phyloP scores from a whole-genome alignment of 2,888 invertebrate species.

The Leistus spinibarbis region DNA sequence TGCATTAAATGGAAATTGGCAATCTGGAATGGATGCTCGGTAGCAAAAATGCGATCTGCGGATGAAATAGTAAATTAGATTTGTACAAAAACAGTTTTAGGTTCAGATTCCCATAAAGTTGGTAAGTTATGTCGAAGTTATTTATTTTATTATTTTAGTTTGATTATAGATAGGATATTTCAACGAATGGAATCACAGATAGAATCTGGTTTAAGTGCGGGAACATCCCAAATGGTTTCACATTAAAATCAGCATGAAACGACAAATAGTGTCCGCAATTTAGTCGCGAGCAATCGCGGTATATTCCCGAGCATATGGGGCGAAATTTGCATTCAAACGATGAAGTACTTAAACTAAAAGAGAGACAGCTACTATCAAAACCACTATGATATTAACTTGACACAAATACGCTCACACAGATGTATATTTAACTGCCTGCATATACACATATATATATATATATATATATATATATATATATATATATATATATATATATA shows the following conservation, averaged over 20 bases:
- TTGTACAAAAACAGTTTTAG: not conserved
- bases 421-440: too few species aligned
- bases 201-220: not conserved
- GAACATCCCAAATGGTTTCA: not conserved
- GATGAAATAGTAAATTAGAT: not conserved
- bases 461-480: not conserved
- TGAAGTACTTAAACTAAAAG: slow-evolving; percentile 21
- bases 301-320: slow-evolving; percentile 15
- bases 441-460: too few species aligned
- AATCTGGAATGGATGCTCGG: too few species aligned
- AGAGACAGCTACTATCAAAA: slow-evolving; percentile 27
- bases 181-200: not conserved
- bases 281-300: not conserved
- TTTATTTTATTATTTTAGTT: too few species aligned
- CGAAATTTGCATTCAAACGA: slow-evolving; percentile 25
- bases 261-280: not conserved
- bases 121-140: not conserved
- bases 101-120: not conserved
- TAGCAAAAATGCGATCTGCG: too few species aligned
- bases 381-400: slow-evolving; percentile 14
- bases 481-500: not conserved
- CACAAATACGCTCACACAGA: not conserved
- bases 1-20: too few species aligned
- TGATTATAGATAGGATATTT: not conserved
- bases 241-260: not conserved